These are phyloP conservation scores for Drepanosiphum platanoidis DNA, from an alignment of 2,888 invertebrate species.

Conservation along the genomic window DNA sequence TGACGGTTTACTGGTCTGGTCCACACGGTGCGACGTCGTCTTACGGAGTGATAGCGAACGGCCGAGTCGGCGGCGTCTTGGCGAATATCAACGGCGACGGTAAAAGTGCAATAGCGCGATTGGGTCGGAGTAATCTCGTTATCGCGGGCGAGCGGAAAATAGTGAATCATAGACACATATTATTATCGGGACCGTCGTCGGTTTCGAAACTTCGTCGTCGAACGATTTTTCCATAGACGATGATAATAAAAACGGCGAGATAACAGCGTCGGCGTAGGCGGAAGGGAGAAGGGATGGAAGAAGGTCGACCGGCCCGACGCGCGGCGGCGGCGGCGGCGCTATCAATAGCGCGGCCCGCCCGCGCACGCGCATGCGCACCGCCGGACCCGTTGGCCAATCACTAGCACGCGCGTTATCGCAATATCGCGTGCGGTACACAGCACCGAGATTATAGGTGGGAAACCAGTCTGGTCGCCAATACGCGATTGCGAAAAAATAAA, in stretches of 20 bases:
- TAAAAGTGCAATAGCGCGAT: too few species aligned
- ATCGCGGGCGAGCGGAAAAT: not conserved
- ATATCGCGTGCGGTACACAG: too few species aligned
- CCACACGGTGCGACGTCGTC: not conserved
- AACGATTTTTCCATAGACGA: not conserved
- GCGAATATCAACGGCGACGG: too few species aligned
- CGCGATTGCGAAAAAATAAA: too few species aligned
- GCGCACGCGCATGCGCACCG: not conserved
- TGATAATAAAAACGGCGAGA: not conserved
- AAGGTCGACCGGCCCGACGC: slow-evolving; percentile 44
- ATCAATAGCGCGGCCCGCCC: too few species aligned
- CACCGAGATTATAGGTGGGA: slow-evolving; percentile 46
- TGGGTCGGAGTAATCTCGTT: too few species aligned
- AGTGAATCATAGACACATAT: not conserved
- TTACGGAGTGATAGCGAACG: not conserved
- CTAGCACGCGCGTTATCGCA: not conserved
- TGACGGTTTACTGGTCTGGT: not conserved
- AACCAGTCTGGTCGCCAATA: slow-evolving; percentile 45
- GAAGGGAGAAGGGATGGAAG: not conserved
- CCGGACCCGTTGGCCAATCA: not conserved
- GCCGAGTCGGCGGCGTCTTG: not conserved
- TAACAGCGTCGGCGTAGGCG: not conserved
- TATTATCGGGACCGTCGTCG: not conserved
- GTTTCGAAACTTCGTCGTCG: not conserved
- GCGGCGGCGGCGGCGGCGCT: not conserved